Base-by-base conservation (phyloP, 30 jellyfish, hydroid and myxozoan species). In the Hydractinia echinata region DNA sequence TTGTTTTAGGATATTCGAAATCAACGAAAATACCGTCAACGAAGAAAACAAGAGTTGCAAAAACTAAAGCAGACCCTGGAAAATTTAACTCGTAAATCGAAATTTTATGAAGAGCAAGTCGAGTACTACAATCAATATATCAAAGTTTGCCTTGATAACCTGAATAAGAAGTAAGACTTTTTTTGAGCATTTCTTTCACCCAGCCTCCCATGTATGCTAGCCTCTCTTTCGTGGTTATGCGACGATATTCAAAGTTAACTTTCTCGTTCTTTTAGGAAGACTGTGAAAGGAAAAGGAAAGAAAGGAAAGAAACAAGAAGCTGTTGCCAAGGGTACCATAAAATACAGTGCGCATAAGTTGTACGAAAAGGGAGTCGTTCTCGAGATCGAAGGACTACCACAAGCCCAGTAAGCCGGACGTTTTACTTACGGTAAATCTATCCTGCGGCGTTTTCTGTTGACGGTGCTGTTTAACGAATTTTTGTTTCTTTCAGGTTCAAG, bases 331-430 rank as follows among this genome's bases (percentile, higher is more conserved):
- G 98, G 98, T 8, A 51, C 98, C 16, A 86, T 92, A 74, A 92
- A 92, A 72, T 92, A 92, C 86, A 92, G 89, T 80, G 98, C 95
- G 14, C 98, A 86, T 72, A 92, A 92, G 55, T 66, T 92, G 73
- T 87, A 77, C 81, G 98, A 92, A 73, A 92, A 92, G 61, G 95
- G 95, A 4, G 98, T 92, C 68, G 84, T 92, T 61, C 76, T 92
- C 80, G 98, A 92, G 82, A 87, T 92, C 11, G 98, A 92, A 82
- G 98, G 98, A 68, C 64, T 92, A 54, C 98, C 98, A 30, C 98
- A 86, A 73, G 61, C 88, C 10, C 98, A 92, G 98, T 92, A 83
- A 82, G 98, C 83, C 7, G 11, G 60, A 30, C 44, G 44, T 30
- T 30, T 30, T 30, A 2, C 44, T 30, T 30, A 30, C 44, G 44